Evolutionary conservation across 2,888 invertebrate genomes (phyloP), one percentile per base, ranked within the genome.

Genomic region (Siphonodentalium dalli): DNA sequence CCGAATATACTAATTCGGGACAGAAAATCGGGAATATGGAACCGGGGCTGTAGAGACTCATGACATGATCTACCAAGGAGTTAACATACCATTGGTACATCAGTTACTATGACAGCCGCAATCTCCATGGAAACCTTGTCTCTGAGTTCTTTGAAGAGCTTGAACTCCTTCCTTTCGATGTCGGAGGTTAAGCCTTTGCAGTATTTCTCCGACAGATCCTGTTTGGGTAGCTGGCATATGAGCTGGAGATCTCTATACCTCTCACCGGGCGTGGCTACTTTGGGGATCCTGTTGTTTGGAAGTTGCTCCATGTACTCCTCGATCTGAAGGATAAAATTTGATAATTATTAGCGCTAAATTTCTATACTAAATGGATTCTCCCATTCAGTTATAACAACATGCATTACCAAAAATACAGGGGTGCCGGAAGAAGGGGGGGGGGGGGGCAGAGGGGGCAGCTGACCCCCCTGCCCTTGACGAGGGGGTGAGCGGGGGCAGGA

Each of bases 101-200:
- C 58, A 26, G 69, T 63, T 45, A 84, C 83, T 53, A 82, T 80
- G 8, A 85, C 84, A 62, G 82, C 82, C 78, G 93, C 98, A 77
- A 98, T 92, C 82, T 97, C 98, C 77, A 98, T 86, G 34, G 96
- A 94, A 71, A 94, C 90, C 85, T 95, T 94, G 83, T 98, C 97
- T 46, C 98, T 87, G 48, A 92, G 91, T 44, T 92, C 89, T 68
- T 96, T 90, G 82, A 98, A 98, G 82, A 96, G 94, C 83, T 94
- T 91, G 81, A 91, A 97, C 72, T 91, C 74, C 54, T 75, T 74
- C 47, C 63, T 60, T 58, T 79, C 75, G 7, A 54, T 63, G 1
- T 66, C 56, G 2, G 58, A 59, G 20, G 57, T 57, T 29, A 75
- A 53, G 58, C 62, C 67, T 76, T 89, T 88, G 83, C 95, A 95